Conservation (phyloP, 1,140 invertebrate genomes). For the Aphaenogaster floridana region DNA sequence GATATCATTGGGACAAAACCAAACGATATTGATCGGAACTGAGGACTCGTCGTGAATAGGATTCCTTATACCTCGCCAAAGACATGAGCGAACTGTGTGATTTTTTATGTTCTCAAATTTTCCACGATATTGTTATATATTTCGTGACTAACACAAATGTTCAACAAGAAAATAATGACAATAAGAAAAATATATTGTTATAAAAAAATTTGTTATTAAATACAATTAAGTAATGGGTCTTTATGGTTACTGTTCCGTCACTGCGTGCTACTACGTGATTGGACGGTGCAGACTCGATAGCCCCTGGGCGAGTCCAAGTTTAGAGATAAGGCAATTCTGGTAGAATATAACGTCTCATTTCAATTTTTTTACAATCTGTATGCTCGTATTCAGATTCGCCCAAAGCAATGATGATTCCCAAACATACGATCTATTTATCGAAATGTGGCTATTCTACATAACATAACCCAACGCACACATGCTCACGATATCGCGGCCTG, state of each 20-base stretch:
- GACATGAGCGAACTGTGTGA: neutral
- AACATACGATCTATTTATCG: neutral
- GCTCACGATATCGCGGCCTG: neutral
- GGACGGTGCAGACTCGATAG: neutral
- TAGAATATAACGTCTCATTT: neutral
- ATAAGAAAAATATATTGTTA: neutral
- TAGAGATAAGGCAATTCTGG: neutral
- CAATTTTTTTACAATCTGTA: neutral
- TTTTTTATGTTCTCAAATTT: neutral
- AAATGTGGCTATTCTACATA: neutral
- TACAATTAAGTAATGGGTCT: neutral
- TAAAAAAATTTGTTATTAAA: neutral
- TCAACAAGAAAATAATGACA: no score
- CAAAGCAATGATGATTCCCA: neutral
- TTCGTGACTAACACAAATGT: neutral
- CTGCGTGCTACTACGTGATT: conserved; percentile 40
- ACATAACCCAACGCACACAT: conserved; percentile 16
- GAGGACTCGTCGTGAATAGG: neutral
- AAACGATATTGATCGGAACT: neutral
- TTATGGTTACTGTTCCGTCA: conserved; percentile 1
- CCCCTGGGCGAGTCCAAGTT: conserved; percentile 34
- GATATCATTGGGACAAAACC: neutral
- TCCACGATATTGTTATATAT: neutral
- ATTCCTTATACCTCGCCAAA: neutral
- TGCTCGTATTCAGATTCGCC: neutral